These are phyloP conservation scores for Onchidella celtica DNA, from an alignment of 2,888 invertebrate genomes.

Conservation along the genomic window DNA sequence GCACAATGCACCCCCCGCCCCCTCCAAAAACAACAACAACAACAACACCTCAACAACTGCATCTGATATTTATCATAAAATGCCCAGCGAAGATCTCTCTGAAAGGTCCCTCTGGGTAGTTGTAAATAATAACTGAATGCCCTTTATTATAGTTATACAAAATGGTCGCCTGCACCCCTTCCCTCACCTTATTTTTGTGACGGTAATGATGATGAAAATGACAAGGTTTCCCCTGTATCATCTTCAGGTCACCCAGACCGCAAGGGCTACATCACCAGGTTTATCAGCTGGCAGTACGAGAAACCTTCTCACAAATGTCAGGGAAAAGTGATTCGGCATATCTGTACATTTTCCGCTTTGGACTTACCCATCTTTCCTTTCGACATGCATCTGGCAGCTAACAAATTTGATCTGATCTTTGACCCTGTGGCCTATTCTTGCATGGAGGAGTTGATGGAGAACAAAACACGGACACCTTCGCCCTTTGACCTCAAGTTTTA, in stretches of 20 bases:
- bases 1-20: neutral
- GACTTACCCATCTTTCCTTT: conserved; percentile 67
- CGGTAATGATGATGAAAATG: no score
- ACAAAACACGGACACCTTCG: conserved; percentile 51
- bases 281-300: conserved; percentile 63
- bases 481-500: conserved; percentile 25
- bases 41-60: neutral
- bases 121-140: no score
- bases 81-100: no score
- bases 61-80: no score
- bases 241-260: conserved; percentile 42
- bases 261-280: conserved; percentile 58
- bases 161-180: no score
- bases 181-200: no score
- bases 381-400: conserved; percentile 73
- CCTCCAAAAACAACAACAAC: neutral
- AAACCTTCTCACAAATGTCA: conserved; percentile 53
- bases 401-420: conserved; percentile 74
- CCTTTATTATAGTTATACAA: no score
- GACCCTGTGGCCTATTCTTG: conserved; percentile 75
- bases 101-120: no score
- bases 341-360: conserved; percentile 69
- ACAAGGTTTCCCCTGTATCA: no score
- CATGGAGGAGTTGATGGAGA: conserved; percentile 65
- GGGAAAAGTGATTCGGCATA: conserved; percentile 52